Percentiles rank a stretch among this genome's conserved stretches.
These are phyloP conservation scores for Dysdera silvatica DNA, from an alignment of 1,140 invertebrate species.

Conservation along the genomic window DNA sequence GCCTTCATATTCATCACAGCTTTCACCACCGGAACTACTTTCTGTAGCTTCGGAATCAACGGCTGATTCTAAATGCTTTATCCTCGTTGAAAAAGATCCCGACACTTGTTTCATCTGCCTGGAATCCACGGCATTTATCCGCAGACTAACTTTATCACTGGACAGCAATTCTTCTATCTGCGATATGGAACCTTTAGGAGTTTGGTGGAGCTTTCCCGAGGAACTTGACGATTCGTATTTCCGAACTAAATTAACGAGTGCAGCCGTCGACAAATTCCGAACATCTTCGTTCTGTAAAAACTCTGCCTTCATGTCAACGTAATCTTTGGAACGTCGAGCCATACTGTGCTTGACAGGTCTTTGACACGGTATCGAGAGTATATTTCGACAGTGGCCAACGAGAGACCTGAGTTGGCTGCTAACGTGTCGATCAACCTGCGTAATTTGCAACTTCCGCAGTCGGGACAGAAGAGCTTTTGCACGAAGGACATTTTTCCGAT, in stretches of 20 bases:
- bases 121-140: slow-evolving; percentile 37
- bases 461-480: slow-evolving; percentile 62
- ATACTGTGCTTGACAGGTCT: background rate
- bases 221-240: slow-evolving; percentile 47
- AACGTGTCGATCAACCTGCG: slow-evolving; percentile 61
- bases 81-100: slow-evolving; percentile 46
- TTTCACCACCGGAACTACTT: slow-evolving; percentile 86
- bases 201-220: slow-evolving; percentile 28
- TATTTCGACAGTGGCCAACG: slow-evolving; percentile 59
- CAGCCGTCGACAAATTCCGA: slow-evolving; percentile 48
- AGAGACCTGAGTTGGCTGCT: slow-evolving; percentile 64
- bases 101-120: slow-evolving; percentile 40
- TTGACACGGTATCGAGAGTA: slow-evolving; percentile 30
- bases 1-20: slow-evolving; percentile 74
- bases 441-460: slow-evolving; percentile 63
- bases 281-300: slow-evolving; percentile 46
- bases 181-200: too few species aligned
- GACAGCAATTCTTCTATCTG: too few species aligned
- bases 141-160: slow-evolving; percentile 9
- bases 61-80: slow-evolving; percentile 26
- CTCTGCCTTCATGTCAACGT: slow-evolving; percentile 40
- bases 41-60: slow-evolving; percentile 87
- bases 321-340: background rate
- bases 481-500: slow-evolving; percentile 57
- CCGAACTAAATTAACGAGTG: slow-evolving; percentile 51